These are phyloP conservation scores for Esox niger DNA, from an alignment of 2,113 vertebrate genomes.

Conservation along the genomic window DNA sequence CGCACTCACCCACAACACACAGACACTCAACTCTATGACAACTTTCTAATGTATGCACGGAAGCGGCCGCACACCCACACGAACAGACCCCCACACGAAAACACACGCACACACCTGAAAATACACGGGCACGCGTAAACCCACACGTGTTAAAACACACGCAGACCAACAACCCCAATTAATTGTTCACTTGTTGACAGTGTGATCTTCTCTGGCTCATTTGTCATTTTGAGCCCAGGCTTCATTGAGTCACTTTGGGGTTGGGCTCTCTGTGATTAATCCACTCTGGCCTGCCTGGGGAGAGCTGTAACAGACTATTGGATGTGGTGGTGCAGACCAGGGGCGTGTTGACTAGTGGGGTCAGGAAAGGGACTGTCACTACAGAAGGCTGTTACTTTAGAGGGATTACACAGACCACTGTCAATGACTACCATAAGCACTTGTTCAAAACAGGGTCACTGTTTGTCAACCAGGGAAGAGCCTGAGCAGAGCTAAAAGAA, in stretches of 20 bases:
- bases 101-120: not conserved
- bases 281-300: not conserved
- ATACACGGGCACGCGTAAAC: not conserved
- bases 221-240: constrained; percentile 18
- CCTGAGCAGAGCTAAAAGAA: too few species aligned
- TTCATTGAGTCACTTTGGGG: constrained; percentile 10
- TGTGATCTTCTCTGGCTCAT: constrained; percentile 15
- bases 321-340: not conserved
- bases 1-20: constrained; percentile 37
- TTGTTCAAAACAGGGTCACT: not conserved
- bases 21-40: constrained; percentile 34
- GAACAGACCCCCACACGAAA: not conserved
- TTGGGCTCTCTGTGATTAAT: not conserved
- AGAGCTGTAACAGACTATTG: constrained; percentile 1
- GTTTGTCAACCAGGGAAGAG: not conserved
- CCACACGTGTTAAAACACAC: constrained; percentile 1
- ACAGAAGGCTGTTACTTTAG: not conserved
- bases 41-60: constrained; percentile 30
- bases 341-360: not conserved
- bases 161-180: not conserved
- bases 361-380: not conserved
- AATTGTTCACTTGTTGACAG: constrained; percentile 21
- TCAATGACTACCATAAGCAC: not conserved
- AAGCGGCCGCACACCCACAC: not conserved
- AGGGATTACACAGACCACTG: not conserved